These are phyloP conservation scores for Drosophila kurseongensis DNA, from an alignment of 1,140 invertebrate genomes.

Conservation along the genomic window DNA sequence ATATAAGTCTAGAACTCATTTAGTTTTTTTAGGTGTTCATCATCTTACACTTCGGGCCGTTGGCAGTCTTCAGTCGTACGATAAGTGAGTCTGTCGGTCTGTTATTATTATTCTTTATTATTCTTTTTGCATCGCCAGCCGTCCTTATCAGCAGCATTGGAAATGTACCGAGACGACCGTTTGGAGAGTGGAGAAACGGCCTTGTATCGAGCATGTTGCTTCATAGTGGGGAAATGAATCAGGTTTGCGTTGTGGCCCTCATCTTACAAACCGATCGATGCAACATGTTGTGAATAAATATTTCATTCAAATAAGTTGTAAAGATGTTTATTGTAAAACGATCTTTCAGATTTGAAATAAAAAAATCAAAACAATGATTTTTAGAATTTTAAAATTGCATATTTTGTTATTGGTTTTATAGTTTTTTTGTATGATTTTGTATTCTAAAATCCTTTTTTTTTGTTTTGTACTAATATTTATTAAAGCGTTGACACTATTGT, in stretches of 20 bases:
- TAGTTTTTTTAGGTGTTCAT: slow-evolving; percentile 20
- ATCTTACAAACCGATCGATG: slow-evolving; percentile 5
- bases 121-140: slow-evolving; percentile 51
- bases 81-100: slow-evolving; percentile 49
- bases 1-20: too few relatives aligned
- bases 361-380: too few relatives aligned
- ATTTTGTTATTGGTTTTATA: too few relatives aligned
- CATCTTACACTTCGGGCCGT: slow-evolving; percentile 13
- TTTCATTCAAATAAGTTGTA: background rate
- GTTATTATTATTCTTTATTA: slow-evolving; percentile 41
- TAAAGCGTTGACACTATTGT: too few relatives aligned
- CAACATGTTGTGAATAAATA: slow-evolving; percentile 7
- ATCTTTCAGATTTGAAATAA: too few relatives aligned
- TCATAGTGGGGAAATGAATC: background rate
- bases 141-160: slow-evolving; percentile 55
- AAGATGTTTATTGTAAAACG: too few relatives aligned
- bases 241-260: background rate
- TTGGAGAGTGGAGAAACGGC: slow-evolving; percentile 24
- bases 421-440: too few relatives aligned
- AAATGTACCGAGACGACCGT: slow-evolving; percentile 51
- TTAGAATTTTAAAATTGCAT: too few relatives aligned
- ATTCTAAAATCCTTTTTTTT: too few relatives aligned
- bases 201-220: slow-evolving; percentile 13
- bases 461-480: too few relatives aligned
- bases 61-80: slow-evolving; percentile 37